A percentile compares a stretch with the other conserved stretches of the same genome.
These are phyloP conservation scores for Drosophila melanica DNA, from an alignment of 1,140 invertebrate genomes.

Conservation along the genomic window DNA sequence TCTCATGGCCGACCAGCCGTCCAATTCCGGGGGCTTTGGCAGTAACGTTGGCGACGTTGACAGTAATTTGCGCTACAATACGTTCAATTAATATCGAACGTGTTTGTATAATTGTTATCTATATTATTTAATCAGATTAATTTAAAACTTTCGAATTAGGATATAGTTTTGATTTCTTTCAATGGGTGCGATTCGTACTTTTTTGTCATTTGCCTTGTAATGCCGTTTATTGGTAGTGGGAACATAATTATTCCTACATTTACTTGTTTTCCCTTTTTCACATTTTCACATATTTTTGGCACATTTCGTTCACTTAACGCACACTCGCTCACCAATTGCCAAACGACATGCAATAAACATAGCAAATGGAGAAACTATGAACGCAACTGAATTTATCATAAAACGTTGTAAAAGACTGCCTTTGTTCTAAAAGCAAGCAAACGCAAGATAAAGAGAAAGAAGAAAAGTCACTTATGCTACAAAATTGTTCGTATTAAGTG, in stretches of 20 bases:
- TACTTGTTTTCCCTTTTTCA: slow-evolving; percentile 8
- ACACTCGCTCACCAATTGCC: slow-evolving; percentile 66
- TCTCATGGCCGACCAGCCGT: slow-evolving; percentile 68
- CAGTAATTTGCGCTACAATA: slow-evolving; percentile 79
- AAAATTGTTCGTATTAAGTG: slow-evolving; percentile 44
- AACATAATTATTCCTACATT: slow-evolving; percentile 27
- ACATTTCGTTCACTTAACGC: slow-evolving; percentile 44
- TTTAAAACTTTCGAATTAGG: slow-evolving; percentile 57
- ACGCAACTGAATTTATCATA: slow-evolving; percentile 44
- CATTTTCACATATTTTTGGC: slow-evolving; percentile 17
- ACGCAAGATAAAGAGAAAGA: slow-evolving; percentile 23
- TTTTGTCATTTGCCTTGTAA: slow-evolving; percentile 62
- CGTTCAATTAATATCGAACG: slow-evolving; percentile 61
- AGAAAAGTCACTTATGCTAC: slow-evolving; percentile 29
- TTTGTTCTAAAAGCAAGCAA: slow-evolving; percentile 63
- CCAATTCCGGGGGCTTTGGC: slow-evolving; percentile 38
- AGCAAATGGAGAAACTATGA: slow-evolving; percentile 47
- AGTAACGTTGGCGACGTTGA: slow-evolving; percentile 73
- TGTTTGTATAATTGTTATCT: slow-evolving; percentile 55
- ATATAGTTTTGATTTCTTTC: slow-evolving; percentile 56
- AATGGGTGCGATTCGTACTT: slow-evolving; percentile 40
- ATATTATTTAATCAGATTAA: slow-evolving; percentile 63
- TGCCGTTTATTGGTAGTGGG: slow-evolving; percentile 19
- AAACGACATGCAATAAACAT: slow-evolving; percentile 58
- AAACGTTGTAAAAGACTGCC: slow-evolving; percentile 74